Evolutionary conservation across 2,888 invertebrate species (phyloP).

Genomic region (Platerodrilus igneus): DNA sequence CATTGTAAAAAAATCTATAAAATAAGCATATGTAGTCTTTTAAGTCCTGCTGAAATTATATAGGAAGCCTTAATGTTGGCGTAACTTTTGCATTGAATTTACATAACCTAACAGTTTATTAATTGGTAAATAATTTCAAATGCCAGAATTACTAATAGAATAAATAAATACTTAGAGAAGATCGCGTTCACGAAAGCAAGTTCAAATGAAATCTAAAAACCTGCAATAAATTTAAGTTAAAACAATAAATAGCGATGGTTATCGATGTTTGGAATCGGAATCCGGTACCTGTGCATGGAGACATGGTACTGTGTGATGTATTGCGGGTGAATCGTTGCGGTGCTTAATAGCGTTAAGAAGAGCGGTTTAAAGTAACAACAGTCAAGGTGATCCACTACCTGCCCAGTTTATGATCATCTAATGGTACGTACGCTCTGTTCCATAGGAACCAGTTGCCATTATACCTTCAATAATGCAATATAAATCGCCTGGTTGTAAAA

Average conservation of each 20-base stretch:
- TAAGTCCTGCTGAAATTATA: too few species aligned
- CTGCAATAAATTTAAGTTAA: slow-evolving; percentile 23
- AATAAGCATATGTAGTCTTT: too few species aligned
- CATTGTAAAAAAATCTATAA: too few species aligned
- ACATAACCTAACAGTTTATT: too few species aligned
- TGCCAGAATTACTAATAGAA: too few species aligned
- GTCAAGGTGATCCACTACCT: slow-evolving; percentile 30
- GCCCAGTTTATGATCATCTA: slow-evolving; percentile 32
- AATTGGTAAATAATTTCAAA: too few species aligned
- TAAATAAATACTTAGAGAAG: too few species aligned
- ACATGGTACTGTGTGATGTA: slow-evolving; percentile 22
- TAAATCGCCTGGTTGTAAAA: slow-evolving; percentile 10
- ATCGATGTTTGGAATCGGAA: slow-evolving; percentile 26
- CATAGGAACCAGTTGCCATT: slow-evolving; percentile 20
- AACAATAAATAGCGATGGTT: slow-evolving; percentile 26
- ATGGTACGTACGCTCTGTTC: slow-evolving; percentile 18
- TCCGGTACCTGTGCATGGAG: slow-evolving; percentile 18
- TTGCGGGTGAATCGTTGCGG: slow-evolving; percentile 24
- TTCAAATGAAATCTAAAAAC: slow-evolving; percentile 10
- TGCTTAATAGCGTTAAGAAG: neutral
- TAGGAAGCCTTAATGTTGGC: too few species aligned
- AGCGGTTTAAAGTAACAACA: slow-evolving; percentile 13
- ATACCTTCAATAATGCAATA: slow-evolving; percentile 18
- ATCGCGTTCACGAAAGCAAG: too few species aligned
- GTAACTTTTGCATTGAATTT: too few species aligned